A percentile compares a stretch with the other conserved stretches of the same genome.
Evolutionary conservation across 2,888 invertebrate species (phyloP).

Genomic region (Apantesis nais): DNA sequence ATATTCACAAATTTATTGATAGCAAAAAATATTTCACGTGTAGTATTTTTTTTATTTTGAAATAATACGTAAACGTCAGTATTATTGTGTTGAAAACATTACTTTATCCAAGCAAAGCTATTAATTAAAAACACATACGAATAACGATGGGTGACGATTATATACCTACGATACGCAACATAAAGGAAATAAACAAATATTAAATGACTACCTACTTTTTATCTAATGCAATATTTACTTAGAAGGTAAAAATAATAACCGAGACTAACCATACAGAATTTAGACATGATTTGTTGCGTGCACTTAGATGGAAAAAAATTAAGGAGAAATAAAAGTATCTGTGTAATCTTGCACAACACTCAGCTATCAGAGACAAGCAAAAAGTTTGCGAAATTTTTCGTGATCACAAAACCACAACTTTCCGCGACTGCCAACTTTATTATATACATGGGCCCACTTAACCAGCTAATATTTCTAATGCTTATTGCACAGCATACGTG

Average conservation of each 20-base stretch:
- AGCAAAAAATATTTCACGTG: background rate
- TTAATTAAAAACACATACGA: background rate
- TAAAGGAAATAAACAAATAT: background rate
- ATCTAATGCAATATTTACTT: constrained; percentile 16
- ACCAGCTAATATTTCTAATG: constrained; percentile 61
- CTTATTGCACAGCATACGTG: constrained; percentile 61
- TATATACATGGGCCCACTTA: constrained; percentile 59
- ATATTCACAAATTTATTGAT: background rate
- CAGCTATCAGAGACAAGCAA: constrained; percentile 65
- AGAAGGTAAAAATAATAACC: constrained; percentile 3
- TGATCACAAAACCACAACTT: constrained; percentile 76
- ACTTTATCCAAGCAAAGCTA: background rate
- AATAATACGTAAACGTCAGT: background rate
- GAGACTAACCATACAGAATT: constrained; percentile 22
- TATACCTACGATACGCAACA: background rate
- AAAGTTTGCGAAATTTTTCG: constrained; percentile 77
- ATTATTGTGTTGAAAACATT: background rate
- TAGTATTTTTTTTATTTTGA: background rate
- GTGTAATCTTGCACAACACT: constrained; percentile 69
- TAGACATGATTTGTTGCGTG: constrained; percentile 52
- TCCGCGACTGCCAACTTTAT: constrained; percentile 69
- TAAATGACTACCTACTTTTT: background rate
- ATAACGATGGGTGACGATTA: background rate
- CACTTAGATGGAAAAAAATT: constrained; percentile 53
- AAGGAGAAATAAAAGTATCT: constrained; percentile 54